A percentile compares a stretch with the other conserved stretches of the same genome.
phyloP scores from a whole-genome alignment of 2,888 invertebrate species.

The Lissocephala sabroskyi region DNA sequence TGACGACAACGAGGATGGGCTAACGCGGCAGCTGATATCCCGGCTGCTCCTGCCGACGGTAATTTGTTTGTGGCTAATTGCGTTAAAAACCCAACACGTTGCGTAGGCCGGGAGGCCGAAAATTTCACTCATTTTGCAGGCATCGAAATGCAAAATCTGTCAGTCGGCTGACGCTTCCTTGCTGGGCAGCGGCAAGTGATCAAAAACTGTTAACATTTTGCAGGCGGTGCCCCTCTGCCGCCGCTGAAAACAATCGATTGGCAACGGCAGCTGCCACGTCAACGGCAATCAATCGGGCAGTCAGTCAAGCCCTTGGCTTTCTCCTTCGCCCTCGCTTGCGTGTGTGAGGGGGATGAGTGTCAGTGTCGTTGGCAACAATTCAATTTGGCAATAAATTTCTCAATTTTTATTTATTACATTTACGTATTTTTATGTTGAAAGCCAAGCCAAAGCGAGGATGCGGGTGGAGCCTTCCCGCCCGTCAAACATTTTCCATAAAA shows the following conservation, averaged over 20 bases:
- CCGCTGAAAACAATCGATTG: not conserved
- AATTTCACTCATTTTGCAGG: not conserved
- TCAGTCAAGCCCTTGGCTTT: conserved; percentile 16
- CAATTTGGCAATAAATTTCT: conserved; percentile 51
- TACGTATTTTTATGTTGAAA: too few relatives aligned
- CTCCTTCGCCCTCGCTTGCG: too few relatives aligned
- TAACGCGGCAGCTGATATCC: not conserved
- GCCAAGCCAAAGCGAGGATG: too few relatives aligned
- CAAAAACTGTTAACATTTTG: conserved; percentile 14
- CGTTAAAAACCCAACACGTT: conserved; percentile 43
- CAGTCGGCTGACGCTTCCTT: not conserved
- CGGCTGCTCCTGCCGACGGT: conserved; percentile 15
- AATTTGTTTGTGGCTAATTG: conserved; percentile 55
- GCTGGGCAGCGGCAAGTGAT: conserved; percentile 21
- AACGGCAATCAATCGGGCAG: conserved; percentile 46
- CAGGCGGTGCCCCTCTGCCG: too few relatives aligned
- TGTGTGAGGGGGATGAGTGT: too few relatives aligned
- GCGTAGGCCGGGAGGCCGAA: conserved; percentile 18
- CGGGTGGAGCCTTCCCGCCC: too few relatives aligned
- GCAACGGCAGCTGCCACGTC: conserved; percentile 19
- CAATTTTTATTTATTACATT: conserved; percentile 21
- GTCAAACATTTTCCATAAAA: too few relatives aligned
- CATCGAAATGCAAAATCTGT: too few relatives aligned
- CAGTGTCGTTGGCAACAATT: conserved; percentile 20
- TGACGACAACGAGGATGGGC: conserved; percentile 1